Base-by-base conservation (phyloP, 2,888 invertebrate species). In the Schizotus pectinicornis region DNA sequence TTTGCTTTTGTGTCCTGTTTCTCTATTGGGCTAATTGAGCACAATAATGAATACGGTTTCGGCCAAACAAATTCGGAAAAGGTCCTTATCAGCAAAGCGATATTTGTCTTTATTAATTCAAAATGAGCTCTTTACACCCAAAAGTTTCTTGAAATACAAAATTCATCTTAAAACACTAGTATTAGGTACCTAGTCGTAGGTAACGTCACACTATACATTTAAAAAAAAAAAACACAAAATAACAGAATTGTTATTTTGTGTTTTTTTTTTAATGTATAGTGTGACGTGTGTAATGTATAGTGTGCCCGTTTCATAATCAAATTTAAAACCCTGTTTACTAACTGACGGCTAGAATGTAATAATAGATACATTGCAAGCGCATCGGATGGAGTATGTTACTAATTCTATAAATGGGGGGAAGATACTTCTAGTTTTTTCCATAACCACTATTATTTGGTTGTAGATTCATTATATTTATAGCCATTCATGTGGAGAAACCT, bases 61-160 rank as follows among this genome's bases (percentile, higher is more conserved):
- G 13, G 41, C 11, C 12, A 8, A 42, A 42, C 30, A 42, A 42
- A 42, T 42, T 42, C 42, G 9, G 42, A 42, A 22, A 42, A 42
- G 42, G 22, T 22, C 42, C 42, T 42, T 42, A 42, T 42, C 42
- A 42, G 42, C 42, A 42, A 42, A 42, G 42, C 42, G 42, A 42
- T 42, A 42, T 30, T 42, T 42, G 42, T 22, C 42, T 42, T 42
- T 42, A 42, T 42, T 42, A 30, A 7, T 42, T 42, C 42, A 42
- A 41, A 22, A 22, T 12, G 30, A 30, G 14, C 42, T 42, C 9
- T 42, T 13, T 13, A 39, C 38, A 12, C 5, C 12, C 12, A 39
- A 39, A 13, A 13, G 12, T 39, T 39, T 22, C 22, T 5, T 22
- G 22, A 22, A 3, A 41, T 1, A 41, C 41, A 41, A 41, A 41